These are phyloP conservation scores for Drosophila rufa DNA, from an alignment of 1,140 invertebrate species.

Conservation along the genomic window DNA sequence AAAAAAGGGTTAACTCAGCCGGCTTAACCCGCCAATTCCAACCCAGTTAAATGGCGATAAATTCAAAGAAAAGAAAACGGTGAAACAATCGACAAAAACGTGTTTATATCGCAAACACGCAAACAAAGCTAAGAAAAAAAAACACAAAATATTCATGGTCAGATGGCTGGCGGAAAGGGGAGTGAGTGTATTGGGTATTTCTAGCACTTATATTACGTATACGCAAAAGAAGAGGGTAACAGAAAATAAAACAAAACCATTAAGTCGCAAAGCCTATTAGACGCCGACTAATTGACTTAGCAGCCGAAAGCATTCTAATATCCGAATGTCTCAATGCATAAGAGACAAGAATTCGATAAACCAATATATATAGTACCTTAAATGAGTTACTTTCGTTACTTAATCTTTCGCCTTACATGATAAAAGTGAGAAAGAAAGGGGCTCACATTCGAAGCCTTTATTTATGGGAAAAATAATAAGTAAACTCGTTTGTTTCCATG, in stretches of 20 bases:
- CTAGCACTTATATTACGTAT: slow-evolving; percentile 53
- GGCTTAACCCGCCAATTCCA: slow-evolving; percentile 32
- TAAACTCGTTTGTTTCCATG: too few relatives aligned
- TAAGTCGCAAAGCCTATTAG: slow-evolving; percentile 44
- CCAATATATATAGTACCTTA: neutral
- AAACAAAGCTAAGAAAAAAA: slow-evolving; percentile 27
- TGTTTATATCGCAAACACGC: slow-evolving; percentile 40
- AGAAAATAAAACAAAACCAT: slow-evolving; percentile 7
- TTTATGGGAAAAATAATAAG: too few relatives aligned
- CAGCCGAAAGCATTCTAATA: slow-evolving; percentile 14
- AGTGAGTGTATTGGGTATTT: slow-evolving; percentile 3
- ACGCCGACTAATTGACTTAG: slow-evolving; percentile 45
- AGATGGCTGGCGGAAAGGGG: slow-evolving; percentile 1
- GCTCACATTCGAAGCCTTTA: neutral
- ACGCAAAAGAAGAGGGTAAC: slow-evolving; percentile 19
- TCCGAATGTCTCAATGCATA: slow-evolving; percentile 4
- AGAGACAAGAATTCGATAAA: neutral
- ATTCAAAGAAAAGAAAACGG: slow-evolving; percentile 36
- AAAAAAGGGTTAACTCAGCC: slow-evolving; percentile 24
- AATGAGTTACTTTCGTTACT: neutral
- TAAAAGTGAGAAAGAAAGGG: neutral
- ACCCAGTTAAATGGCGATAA: slow-evolving; percentile 40
- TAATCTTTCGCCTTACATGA: too few relatives aligned
- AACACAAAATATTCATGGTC: slow-evolving; percentile 54
- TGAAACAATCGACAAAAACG: slow-evolving; percentile 45